phyloP scores from a whole-genome alignment of 2,888 invertebrate species.

The Abrostola triplasia region DNA sequence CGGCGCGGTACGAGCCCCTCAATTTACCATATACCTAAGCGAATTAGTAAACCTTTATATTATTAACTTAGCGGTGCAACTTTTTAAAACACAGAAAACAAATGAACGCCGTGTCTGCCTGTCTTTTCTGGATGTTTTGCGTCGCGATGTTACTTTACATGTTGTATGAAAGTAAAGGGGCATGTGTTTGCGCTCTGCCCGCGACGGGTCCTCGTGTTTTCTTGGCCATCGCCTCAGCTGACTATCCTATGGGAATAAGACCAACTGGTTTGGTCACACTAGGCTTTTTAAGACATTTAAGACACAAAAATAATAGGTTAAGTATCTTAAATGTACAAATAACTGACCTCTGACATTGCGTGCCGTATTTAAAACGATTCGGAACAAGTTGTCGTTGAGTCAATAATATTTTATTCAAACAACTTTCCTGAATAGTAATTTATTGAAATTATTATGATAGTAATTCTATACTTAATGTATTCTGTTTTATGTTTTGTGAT shows the following conservation, averaged over 20 bases:
- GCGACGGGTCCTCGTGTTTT: too few species aligned
- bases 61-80: too few species aligned
- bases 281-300: not conserved
- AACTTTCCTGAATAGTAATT: slow-evolving; percentile 41
- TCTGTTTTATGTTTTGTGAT: slow-evolving; percentile 11
- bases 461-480: slow-evolving; percentile 29
- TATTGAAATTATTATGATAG: slow-evolving; percentile 22
- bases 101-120: too few species aligned
- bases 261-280: not conserved
- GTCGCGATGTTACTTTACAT: too few species aligned
- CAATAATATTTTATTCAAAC: slow-evolving; percentile 39
- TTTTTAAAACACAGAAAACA: too few species aligned
- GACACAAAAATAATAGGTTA: slow-evolving; percentile 19
- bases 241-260: not conserved
- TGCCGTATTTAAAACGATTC: slow-evolving; percentile 34
- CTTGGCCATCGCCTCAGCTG: not conserved
- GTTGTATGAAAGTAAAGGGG: too few species aligned
- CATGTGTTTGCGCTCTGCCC: too few species aligned
- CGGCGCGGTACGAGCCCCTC: too few species aligned
- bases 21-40: too few species aligned
- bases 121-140: too few species aligned
- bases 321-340: slow-evolving; percentile 18
- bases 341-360: slow-evolving; percentile 39
- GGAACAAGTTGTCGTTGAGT: slow-evolving; percentile 19
- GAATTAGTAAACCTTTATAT: too few species aligned